These are phyloP conservation scores for Acanthosepion esculentum DNA, from an alignment of 2,888 invertebrate species.

Conservation along the genomic window DNA sequence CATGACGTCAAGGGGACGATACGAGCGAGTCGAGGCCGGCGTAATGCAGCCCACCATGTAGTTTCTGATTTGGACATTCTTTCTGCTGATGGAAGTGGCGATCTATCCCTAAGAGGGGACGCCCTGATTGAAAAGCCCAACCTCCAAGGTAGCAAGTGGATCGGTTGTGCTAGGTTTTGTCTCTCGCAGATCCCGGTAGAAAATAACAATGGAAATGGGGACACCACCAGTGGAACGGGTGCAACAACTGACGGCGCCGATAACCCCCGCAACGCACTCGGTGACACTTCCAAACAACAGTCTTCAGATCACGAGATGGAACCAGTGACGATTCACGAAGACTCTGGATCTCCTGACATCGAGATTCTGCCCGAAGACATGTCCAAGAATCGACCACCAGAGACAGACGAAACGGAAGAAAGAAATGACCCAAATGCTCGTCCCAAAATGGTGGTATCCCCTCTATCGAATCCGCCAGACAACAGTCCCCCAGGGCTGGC, in stretches of 20 bases:
- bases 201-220: not conserved
- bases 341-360: not conserved
- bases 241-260: not conserved
- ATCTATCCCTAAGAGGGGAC: not conserved
- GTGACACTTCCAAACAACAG: not conserved
- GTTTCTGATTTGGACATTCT: not conserved
- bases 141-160: constrained; percentile 44
- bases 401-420: not conserved
- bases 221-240: not conserved
- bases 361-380: constrained; percentile 14
- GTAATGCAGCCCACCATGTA: not conserved
- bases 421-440: not conserved
- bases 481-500: not conserved
- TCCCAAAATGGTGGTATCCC: not conserved
- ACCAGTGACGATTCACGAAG: not conserved
- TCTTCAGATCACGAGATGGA: not conserved
- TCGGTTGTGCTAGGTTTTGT: constrained; percentile 45
- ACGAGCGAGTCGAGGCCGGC: not conserved
- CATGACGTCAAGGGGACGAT: constrained; percentile 39
- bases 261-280: not conserved
- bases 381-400: not conserved
- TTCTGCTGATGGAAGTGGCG: not conserved
- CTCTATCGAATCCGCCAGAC: not conserved
- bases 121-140: not conserved
- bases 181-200: not conserved